These are phyloP conservation scores for Gorsachius magnificus DNA, from an alignment of 2,797 vertebrate genomes.

Conservation along the genomic window DNA sequence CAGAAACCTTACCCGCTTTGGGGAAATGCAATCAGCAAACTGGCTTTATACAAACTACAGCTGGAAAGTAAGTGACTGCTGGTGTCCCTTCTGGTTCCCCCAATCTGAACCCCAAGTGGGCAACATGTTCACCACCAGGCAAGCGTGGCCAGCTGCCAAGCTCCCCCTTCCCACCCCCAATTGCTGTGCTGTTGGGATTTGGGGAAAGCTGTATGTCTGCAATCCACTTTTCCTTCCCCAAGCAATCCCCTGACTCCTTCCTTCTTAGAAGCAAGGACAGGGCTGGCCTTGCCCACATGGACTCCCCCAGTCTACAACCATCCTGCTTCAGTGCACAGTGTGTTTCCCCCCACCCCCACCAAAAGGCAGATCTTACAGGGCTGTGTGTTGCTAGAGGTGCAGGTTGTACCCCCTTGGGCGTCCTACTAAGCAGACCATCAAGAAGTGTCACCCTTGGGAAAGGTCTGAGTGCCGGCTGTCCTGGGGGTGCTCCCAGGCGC, in stretches of 20 bases:
- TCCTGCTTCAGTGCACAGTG: background rate
- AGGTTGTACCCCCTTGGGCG: background rate
- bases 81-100: background rate
- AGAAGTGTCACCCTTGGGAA: background rate
- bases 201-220: background rate
- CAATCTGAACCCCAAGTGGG: background rate
- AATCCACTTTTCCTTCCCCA: background rate
- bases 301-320: background rate
- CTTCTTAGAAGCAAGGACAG: background rate
- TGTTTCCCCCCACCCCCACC: too few species aligned
- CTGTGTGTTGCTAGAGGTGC: background rate
- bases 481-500: background rate
- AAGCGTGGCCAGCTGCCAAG: background rate
- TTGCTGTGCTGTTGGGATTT: background rate
- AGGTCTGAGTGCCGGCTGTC: background rate
- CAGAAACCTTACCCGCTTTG: background rate
- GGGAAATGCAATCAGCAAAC: background rate
- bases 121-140: rapidly evolving
- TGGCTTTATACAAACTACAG: background rate
- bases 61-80: background rate
- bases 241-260: background rate
- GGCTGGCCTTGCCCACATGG: background rate
- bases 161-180: rapidly evolving
- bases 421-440: background rate
- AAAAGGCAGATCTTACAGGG: background rate